Percentiles rank a stretch among this genome's conserved stretches.
Evolutionary conservation across 23 tunicate genomes (phyloP).

Genomic region (Phallusia fumigata): DNA sequence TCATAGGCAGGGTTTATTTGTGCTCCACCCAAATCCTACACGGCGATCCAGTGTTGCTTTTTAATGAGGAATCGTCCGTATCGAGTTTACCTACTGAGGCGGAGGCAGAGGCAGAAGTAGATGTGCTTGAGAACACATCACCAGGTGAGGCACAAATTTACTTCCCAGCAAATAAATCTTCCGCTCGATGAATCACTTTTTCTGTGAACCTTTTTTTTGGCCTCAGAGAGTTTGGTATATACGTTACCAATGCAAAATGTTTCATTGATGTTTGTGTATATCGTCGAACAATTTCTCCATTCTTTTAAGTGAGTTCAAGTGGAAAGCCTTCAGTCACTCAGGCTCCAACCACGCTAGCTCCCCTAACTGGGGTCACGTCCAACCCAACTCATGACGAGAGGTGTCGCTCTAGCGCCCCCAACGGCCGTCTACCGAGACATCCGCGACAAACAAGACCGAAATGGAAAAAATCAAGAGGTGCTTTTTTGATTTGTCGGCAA

Average conservation of each 20-base stretch:
- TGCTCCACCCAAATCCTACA: slow-evolving; percentile 42
- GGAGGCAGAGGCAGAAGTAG: too few relatives aligned
- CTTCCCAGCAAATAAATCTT: too few relatives aligned
- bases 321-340: not conserved
- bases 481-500: not conserved
- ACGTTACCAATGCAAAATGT: too few relatives aligned
- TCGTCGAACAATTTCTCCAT: too few relatives aligned
- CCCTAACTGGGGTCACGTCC: not conserved
- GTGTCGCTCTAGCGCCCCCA: slow-evolving; percentile 19
- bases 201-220: too few relatives aligned
- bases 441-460: slow-evolving; percentile 42
- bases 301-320: too few relatives aligned
- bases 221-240: too few relatives aligned
- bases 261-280: too few relatives aligned
- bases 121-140: too few relatives aligned
- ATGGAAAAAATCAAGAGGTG: slow-evolving; percentile 57
- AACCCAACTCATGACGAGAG: slow-evolving; percentile 1
- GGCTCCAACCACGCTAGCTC: not conserved
- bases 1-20: slow-evolving; percentile 46
- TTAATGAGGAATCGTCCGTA: not conserved
- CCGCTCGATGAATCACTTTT: too few relatives aligned
- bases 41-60: slow-evolving; percentile 52
- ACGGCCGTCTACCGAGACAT: slow-evolving; percentile 25
- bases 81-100: not conserved
- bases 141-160: too few relatives aligned